phyloP scores from a whole-genome alignment of 2,797 vertebrate species.

The Momotus momota region DNA sequence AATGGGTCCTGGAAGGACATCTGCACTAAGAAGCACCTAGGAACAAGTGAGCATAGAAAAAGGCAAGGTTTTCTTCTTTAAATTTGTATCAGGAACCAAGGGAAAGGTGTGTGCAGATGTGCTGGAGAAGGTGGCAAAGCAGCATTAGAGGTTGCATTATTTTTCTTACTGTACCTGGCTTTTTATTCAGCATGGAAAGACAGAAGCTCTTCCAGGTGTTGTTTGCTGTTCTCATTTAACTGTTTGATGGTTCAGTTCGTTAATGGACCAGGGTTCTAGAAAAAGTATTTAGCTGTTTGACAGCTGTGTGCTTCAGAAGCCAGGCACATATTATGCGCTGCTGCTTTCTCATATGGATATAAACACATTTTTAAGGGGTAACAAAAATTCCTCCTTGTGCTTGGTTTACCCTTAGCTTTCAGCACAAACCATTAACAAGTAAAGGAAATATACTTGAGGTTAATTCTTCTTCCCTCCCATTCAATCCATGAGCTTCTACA shows the following conservation, averaged over 20 bases:
- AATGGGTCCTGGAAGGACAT: not conserved
- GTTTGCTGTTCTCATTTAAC: not conserved
- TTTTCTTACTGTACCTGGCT: not conserved
- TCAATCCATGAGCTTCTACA: not conserved
- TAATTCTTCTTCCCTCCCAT: not conserved
- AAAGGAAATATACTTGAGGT: not conserved
- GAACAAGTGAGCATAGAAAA: not conserved
- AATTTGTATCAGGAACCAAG: not conserved
- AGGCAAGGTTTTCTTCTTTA: not conserved
- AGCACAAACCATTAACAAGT: not conserved
- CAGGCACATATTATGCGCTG: not conserved
- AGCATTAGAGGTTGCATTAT: not conserved
- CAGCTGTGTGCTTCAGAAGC: not conserved
- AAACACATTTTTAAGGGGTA: not conserved
- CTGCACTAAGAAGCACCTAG: not conserved
- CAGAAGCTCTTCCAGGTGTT: not conserved
- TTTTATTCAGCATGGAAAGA: slow-evolving; percentile 37
- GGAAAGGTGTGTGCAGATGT: not conserved
- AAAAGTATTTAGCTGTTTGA: not conserved
- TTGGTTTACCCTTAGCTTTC: not conserved
- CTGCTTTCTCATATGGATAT: not conserved
- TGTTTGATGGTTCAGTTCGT: not conserved
- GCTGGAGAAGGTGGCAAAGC: not conserved
- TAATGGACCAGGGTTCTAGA: not conserved
- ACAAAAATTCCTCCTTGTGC: not conserved